Percentiles rank a stretch among this genome's conserved stretches.
Evolutionary conservation across 92 coral and sea anemone species (phyloP).

Genomic region (Micromussa lordhowensis): DNA sequence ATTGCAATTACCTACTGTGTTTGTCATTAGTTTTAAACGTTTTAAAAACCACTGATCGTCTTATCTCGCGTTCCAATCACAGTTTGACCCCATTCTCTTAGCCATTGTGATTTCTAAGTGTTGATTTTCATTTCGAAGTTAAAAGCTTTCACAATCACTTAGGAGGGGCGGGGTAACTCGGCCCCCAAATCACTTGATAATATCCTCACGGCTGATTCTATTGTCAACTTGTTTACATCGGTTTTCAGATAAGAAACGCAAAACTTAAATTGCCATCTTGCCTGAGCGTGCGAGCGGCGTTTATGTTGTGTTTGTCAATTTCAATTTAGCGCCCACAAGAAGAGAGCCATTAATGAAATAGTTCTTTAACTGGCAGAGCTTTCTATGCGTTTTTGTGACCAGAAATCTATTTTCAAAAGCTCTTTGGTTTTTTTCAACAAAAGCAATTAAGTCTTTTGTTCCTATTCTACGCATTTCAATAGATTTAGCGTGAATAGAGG

Average conservation of each 20-base stretch:
- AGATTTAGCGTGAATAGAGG: constrained; percentile 34
- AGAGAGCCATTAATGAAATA: constrained; percentile 17
- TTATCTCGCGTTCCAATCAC: constrained; percentile 35
- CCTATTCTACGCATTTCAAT: constrained; percentile 35
- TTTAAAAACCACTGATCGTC: constrained; percentile 44
- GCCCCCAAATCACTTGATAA: constrained; percentile 52
- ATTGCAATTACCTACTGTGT: constrained; percentile 7
- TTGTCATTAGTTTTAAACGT: constrained; percentile 28
- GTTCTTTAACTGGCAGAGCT: constrained; percentile 16
- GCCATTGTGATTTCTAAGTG: constrained; percentile 28
- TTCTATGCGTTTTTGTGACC: constrained; percentile 33
- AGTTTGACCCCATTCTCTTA: constrained; percentile 3
- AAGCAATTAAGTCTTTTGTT: constrained; percentile 64
- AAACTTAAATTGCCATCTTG: neutral
- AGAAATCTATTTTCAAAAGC: constrained; percentile 37
- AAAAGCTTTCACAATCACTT: constrained; percentile 62
- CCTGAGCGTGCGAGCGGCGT: neutral
- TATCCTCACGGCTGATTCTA: constrained; percentile 20
- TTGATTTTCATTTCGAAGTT: constrained; percentile 51
- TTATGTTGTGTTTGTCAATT: neutral
- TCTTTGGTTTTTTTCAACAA: constrained; percentile 43
- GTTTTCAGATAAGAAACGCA: constrained; percentile 31
- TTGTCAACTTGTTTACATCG: constrained; percentile 47
- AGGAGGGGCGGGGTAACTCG: constrained; percentile 44
- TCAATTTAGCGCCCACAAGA: constrained; percentile 17